Base-by-base conservation (phyloP, 2,797 vertebrate species). In the Apogon hyalosoma region DNA sequence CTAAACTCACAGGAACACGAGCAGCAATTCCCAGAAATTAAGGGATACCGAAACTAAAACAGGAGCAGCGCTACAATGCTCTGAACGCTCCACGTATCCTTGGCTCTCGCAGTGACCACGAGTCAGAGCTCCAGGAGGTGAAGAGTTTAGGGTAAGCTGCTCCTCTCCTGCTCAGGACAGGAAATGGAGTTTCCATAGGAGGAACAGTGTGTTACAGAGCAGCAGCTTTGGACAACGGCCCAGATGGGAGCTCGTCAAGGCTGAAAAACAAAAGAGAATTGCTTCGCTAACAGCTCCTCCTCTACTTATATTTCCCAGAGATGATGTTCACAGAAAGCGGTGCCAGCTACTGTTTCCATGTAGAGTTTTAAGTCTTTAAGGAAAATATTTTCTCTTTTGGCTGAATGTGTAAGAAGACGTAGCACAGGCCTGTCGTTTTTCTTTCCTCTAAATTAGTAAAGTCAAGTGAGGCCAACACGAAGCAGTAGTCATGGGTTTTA, bases 201-300 rank as follows among this genome's bases (percentile, higher is more conserved):
- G 57, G 54, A 40, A 14, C 54, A 21, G 61, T 12, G 39, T 18
- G 76, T 73, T 63, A 18, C 1, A 48, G 77, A 64, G 56, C 77
- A 73, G 71, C 73, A 56, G 72, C 65, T 65, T 63, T 85, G 83
- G 83, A 87, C 46, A 49, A 49, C 11, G 57, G 83, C 82, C 85
- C 71, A 72, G 60, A 59, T 14, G 13, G 56, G 73, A 72, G 68
- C 71, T 73, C 24, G 46, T 77, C 72, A 64, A 80, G 69, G 66
- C 47, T 60, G 53, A 62, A 75, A 80, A 66, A 64, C 60, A 69
- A 52, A 75, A 28, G 67, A 49, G 66, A 57, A 67, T 36, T 47
- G 69, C 70, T 65, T 24, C 9, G 19, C 57, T 18, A 42, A 49
- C 63, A 60, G 71, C 28, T 39, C 13, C 68, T 49, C 56, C 59